Evolutionary conservation across 1,140 invertebrate genomes (phyloP).

Genomic region (Aphis gossypii): DNA sequence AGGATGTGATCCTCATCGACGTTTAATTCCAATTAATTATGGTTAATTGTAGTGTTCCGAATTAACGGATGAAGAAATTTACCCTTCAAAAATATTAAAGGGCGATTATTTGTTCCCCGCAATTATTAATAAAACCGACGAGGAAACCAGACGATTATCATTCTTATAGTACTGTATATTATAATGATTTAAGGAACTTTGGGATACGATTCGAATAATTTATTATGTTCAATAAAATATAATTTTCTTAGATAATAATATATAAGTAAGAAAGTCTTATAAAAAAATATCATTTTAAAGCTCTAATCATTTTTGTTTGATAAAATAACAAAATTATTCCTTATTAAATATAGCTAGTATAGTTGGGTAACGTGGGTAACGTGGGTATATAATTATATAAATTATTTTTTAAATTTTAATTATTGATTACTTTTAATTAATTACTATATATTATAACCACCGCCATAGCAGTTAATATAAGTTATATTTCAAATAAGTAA

Average conservation of each 20-base stretch:
- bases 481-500: neutral
- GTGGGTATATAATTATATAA: too few relatives aligned
- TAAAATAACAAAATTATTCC: neutral
- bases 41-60: conserved; percentile 41
- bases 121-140: neutral
- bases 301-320: neutral
- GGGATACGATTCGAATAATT: neutral
- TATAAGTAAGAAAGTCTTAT: neutral
- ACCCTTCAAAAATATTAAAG: conserved; percentile 49
- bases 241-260: neutral
- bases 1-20: conserved; percentile 38
- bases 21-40: conserved; percentile 55
- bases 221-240: neutral
- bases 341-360: neutral
- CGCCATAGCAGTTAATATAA: neutral
- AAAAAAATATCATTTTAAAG: neutral
- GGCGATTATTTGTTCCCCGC: neutral
- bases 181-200: neutral
- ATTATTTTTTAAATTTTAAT: too few relatives aligned
- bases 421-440: neutral
- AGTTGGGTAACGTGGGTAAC: too few relatives aligned
- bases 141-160: neutral
- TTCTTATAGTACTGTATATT: neutral
- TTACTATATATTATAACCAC: neutral
- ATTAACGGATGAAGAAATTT: conserved; percentile 22